Evolutionary conservation across 2,888 invertebrate species (phyloP).

Genomic region (Erynnis tages): DNA sequence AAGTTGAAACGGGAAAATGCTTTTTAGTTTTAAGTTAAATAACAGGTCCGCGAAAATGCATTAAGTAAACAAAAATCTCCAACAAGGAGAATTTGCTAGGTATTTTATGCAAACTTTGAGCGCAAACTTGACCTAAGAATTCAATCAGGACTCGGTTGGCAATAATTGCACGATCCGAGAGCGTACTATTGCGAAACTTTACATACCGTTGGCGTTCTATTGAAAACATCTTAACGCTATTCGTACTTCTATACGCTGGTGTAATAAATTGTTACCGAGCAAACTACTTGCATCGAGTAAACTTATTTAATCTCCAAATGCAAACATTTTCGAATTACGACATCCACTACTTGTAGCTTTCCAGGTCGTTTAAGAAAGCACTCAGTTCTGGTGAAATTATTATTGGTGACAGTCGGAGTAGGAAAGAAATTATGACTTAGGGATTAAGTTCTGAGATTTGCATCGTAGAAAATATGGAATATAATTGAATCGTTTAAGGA

Average conservation of each 20-base stretch:
- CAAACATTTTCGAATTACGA: constrained; percentile 61
- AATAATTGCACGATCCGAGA: constrained; percentile 71
- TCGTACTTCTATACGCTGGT: constrained; percentile 58
- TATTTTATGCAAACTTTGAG: constrained; percentile 69
- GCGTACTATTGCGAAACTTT: constrained; percentile 72
- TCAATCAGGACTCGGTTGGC: constrained; percentile 72
- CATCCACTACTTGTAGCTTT: constrained; percentile 36
- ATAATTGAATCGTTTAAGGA: constrained; percentile 76
- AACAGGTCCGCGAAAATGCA: constrained; percentile 43
- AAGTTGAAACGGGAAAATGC: constrained; percentile 32
- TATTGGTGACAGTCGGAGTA: constrained; percentile 24
- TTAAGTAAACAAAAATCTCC: constrained; percentile 48
- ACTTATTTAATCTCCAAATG: constrained; percentile 72
- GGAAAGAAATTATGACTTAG: constrained; percentile 30
- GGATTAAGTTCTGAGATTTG: constrained; percentile 20
- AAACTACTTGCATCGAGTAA: constrained; percentile 66
- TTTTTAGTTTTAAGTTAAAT: constrained; percentile 46
- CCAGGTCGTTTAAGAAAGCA: constrained; percentile 31
- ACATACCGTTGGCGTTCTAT: constrained; percentile 68
- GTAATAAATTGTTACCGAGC: constrained; percentile 67
- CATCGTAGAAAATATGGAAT: constrained; percentile 57
- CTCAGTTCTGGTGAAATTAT: constrained; percentile 33
- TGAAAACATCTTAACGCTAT: constrained; percentile 73
- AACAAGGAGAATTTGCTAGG: constrained; percentile 55
- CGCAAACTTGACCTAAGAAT: constrained; percentile 74